Base-by-base conservation (phyloP, 2,797 vertebrate species). In the Enteromius treurensis region DNA sequence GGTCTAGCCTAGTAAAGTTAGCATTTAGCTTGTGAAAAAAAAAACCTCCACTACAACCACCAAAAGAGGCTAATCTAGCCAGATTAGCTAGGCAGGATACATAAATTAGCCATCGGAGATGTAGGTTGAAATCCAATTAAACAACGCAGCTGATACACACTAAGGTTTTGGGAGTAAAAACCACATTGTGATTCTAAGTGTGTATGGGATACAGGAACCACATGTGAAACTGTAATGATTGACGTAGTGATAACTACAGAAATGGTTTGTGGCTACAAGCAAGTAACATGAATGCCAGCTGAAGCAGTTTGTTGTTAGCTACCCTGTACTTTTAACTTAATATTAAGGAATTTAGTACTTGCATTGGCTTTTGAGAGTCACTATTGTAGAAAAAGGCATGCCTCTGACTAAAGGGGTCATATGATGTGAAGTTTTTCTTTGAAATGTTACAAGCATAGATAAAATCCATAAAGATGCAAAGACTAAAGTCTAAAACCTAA, bases 141-240 rank as follows among this genome's bases (percentile, higher is more conserved):
- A 11, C 26, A 73, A 51, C 21, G 14, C 15, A 9, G 70, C 32
- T 32, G 1, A 5, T 37, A 23, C 51, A 75, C 32, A 75, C 32
- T 37, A 4, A 55, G 13, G 1, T 23, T 55, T 21, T 40, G 21
- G 13, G 51, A 40, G 32, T 40, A 34, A 40, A 40, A 37, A 23
- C 21, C 32, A 40, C 32, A 23, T 40, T 76, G 58, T 37, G 71
- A 34, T 58, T 58, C 7, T 26, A 15, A 40, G 34, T 11, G 3
- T 60, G 34, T 6, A 58, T 0, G 7, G n/a, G n/a, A 58, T 60
- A 60, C 34, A 76, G 53, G 34, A 77, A 77, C 74, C 74, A 42
- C 74, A 58, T 19, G 3, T 42, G n/a, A 60, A 77, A 77, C 74
- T 77, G 51, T 55, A 77, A 77, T 60, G 74, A 60, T 26, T 77